Evolutionary conservation across 2,888 invertebrate genomes (phyloP), one percentile per base, ranked within the genome.

Genomic region (Meloe dianella): DNA sequence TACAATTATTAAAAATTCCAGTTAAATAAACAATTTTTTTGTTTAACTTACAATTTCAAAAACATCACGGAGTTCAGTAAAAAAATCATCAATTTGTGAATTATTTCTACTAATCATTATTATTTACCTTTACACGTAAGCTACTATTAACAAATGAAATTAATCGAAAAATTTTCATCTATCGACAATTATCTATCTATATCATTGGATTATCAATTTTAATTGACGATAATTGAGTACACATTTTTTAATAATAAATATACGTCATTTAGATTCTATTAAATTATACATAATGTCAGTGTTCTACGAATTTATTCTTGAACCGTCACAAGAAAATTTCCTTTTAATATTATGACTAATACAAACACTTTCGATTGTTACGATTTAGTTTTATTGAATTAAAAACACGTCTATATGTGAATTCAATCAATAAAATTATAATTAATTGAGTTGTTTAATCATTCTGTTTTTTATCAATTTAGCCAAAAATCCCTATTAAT

Each of bases 11-110:
- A n/a, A n/a, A n/a, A n/a, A n/a, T n/a, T n/a, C n/a, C n/a, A n/a
- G n/a, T n/a, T n/a, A n/a, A n/a, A n/a, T n/a, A n/a, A n/a, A n/a
- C n/a, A n/a, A n/a, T n/a, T n/a, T n/a, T n/a, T n/a, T n/a, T n/a
- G n/a, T 27, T 32, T 4, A 22, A 59, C 59, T 59, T 8, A 59
- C 59, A 20, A 32, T 1, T 35, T 8, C 32, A 32, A 59, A 59
- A 9, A 14, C 17, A 5, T 59, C 59, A 32, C 17, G 10, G 14
- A 59, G 17, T 22, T 59, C 59, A 35, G 4, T 29, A 12, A 22
- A 38, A 57, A 17, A 32, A 32, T 2, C 22, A 1, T 29, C 57
- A 30, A 57, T 24, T 24, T 30, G 17, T 29, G 30, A 27, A 20
- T 14, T 20, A 30, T n/a, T 24, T 30, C 35, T n/a, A 35, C 32